Percentiles rank a stretch among this genome's conserved stretches.
Evolutionary conservation across 2,888 invertebrate species (phyloP).

Genomic region (Drosophila nr. perissopoda): DNA sequence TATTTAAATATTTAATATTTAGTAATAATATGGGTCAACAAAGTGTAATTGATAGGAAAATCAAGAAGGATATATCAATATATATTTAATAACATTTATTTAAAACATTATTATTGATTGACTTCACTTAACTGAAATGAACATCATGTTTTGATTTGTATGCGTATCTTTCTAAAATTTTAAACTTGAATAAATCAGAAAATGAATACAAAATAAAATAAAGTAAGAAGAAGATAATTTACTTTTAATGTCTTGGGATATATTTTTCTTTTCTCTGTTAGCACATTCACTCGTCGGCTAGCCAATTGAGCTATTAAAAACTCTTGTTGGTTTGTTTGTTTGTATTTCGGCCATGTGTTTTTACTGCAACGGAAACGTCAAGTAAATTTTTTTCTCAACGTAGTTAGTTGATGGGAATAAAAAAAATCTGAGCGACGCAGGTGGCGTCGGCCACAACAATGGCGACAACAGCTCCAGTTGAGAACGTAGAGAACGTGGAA

Average conservation of each 20-base stretch:
- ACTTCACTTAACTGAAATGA: not conserved
- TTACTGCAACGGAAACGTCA: slow-evolving; percentile 78
- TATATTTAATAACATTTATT: not conserved
- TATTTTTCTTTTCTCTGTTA: slow-evolving; percentile 1
- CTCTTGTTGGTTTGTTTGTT: slow-evolving; percentile 36
- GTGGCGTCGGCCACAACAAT: slow-evolving; percentile 71
- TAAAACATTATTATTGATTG: not conserved
- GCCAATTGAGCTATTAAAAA: not conserved
- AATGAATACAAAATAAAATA: not conserved
- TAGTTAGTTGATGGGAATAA: slow-evolving; percentile 74
- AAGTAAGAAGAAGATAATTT: not conserved
- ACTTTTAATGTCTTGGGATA: too few relatives aligned
- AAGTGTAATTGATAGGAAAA: not conserved
- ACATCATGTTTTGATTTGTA: not conserved
- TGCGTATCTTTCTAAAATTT: too few relatives aligned
- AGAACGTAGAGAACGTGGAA: slow-evolving; percentile 29
- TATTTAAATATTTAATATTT: too few relatives aligned
- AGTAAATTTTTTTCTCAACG: slow-evolving; percentile 71
- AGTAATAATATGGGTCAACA: too few relatives aligned
- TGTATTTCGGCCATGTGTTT: slow-evolving; percentile 77
- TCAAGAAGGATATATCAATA: not conserved
- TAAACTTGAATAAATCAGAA: not conserved
- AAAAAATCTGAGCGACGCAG: slow-evolving; percentile 60
- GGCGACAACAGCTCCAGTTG: slow-evolving; percentile 52
- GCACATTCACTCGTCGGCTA: slow-evolving; percentile 15